Conservation (phyloP, 2,797 vertebrate species). For the Antennarius maculatus region DNA sequence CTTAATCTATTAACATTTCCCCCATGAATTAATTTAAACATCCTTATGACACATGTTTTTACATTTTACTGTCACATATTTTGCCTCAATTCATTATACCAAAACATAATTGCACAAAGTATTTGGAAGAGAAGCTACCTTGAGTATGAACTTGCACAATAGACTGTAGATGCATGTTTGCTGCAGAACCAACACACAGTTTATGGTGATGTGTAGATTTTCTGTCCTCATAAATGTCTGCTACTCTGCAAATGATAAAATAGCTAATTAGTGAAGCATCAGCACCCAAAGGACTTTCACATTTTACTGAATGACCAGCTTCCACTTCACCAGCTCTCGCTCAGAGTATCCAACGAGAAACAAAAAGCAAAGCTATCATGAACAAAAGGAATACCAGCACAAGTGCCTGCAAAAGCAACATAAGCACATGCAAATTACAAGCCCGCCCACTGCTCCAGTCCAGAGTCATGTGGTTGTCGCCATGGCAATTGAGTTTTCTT, state of each 20-base stretch:
- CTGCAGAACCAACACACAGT: neutral
- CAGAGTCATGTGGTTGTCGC: slow-evolving; percentile 62
- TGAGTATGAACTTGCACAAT: neutral
- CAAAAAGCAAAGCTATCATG: slow-evolving; percentile 26
- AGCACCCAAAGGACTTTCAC: slow-evolving; percentile 19
- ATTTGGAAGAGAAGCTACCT: no score
- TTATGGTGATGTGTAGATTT: neutral
- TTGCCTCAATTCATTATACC: no score
- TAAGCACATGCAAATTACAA: slow-evolving; percentile 60
- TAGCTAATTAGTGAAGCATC: slow-evolving; percentile 21
- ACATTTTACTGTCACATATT: no score
- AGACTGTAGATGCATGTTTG: neutral
- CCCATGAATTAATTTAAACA: no score
- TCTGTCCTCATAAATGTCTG: neutral
- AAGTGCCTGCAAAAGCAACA: slow-evolving; percentile 37
- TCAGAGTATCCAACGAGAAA: slow-evolving; percentile 23
- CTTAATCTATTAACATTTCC: no score
- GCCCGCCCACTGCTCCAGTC: slow-evolving; percentile 52
- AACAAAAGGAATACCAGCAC: slow-evolving; percentile 46
- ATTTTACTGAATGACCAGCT: slow-evolving; percentile 26
- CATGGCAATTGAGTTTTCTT: slow-evolving; percentile 66
- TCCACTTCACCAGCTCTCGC: slow-evolving; percentile 8
- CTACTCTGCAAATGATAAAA: slow-evolving; percentile 11
- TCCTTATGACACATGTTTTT: no score
- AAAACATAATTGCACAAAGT: no score